Evolutionary conservation across 2,888 invertebrate genomes (phyloP).

Genomic region (Amiota minor): DNA sequence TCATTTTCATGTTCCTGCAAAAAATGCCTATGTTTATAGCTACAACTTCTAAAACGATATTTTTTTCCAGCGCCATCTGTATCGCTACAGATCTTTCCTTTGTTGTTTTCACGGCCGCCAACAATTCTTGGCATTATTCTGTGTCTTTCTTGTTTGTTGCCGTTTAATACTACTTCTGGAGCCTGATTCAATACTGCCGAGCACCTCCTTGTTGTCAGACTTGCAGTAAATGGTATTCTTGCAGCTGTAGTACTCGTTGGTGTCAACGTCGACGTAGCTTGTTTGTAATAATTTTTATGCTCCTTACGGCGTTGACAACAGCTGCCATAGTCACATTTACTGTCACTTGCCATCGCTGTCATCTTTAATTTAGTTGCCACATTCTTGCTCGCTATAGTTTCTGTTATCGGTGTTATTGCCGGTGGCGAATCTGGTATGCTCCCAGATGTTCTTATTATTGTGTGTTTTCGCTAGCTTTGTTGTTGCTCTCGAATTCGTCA

Average conservation of each 20-base stretch:
- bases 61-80: not conserved
- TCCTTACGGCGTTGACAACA: constrained; percentile 49
- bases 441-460: constrained; percentile 17
- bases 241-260: constrained; percentile 36
- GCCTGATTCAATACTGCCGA: constrained; percentile 31
- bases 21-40: constrained; percentile 45
- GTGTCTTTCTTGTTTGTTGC: constrained; percentile 12
- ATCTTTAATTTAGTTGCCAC: constrained; percentile 24
- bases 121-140: constrained; percentile 26
- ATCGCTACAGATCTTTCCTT: not conserved
- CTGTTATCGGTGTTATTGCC: constrained; percentile 22
- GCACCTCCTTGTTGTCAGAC: constrained; percentile 34
- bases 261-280: constrained; percentile 40
- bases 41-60: constrained; percentile 34
- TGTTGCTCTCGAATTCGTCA: constrained; percentile 41
- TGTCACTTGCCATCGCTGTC: constrained; percentile 17
- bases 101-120: constrained; percentile 12
- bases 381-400: constrained; percentile 36
- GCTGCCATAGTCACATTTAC: constrained; percentile 32
- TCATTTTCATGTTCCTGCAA: constrained; percentile 39
- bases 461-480: constrained; percentile 30
- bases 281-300: constrained; percentile 62
- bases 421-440: constrained; percentile 22
- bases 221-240: constrained; percentile 44
- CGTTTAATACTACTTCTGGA: constrained; percentile 30